phyloP scores from a whole-genome alignment of 2,113 vertebrate genomes.

The Notiomystis cincta region DNA sequence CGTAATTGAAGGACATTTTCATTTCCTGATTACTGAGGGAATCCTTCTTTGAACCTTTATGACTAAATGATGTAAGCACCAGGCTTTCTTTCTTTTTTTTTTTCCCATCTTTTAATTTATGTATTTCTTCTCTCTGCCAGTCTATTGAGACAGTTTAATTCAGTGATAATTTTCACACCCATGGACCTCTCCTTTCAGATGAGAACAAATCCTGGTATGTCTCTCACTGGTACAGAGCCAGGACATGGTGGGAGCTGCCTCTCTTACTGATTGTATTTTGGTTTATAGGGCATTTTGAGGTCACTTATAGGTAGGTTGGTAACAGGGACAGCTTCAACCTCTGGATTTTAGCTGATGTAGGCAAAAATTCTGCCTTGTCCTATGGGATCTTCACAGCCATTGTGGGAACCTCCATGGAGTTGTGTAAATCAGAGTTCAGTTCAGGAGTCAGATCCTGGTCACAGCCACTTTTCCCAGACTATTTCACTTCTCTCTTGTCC shows the following conservation, averaged over 20 bases:
- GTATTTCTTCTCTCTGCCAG: not conserved
- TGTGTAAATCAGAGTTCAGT: rapidly evolving
- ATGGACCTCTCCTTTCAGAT: not conserved
- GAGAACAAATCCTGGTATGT: not conserved
- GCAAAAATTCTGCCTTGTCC: not conserved
- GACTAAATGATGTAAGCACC: constrained; percentile 56
- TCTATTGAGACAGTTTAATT: not conserved
- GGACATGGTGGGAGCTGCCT: not conserved
- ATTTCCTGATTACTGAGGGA: constrained; percentile 70
- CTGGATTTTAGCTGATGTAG: not conserved
- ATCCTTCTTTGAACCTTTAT: constrained; percentile 66
- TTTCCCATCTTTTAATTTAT: not conserved
- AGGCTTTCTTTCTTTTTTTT: not conserved
- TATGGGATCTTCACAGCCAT: not conserved
- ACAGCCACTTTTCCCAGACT: not conserved
- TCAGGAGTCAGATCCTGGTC: not conserved
- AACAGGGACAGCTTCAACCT: too few species aligned
- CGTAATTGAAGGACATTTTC: constrained; percentile 72
- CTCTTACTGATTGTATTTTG: not conserved
- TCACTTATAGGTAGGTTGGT: not conserved
- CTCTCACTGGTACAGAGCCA: not conserved
- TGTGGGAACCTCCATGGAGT: rapidly evolving
- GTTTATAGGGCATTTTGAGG: not conserved
- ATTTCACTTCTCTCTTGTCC: not conserved
- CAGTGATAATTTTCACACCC: not conserved